Base-by-base conservation (phyloP, 2,113 vertebrate genomes). In the Poeciliopsis retropinna region DNA sequence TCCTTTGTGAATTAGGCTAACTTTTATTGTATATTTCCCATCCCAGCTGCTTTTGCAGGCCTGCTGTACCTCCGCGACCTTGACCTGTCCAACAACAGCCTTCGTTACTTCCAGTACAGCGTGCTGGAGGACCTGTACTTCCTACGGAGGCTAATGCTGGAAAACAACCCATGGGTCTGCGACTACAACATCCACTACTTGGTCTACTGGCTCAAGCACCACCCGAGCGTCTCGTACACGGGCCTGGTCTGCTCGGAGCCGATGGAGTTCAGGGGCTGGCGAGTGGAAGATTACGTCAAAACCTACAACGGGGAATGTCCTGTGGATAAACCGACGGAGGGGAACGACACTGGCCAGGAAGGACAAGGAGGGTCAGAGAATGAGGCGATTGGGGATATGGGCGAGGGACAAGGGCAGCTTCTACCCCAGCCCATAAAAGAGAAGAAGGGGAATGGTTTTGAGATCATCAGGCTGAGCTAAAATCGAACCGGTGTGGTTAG, bases 121-220 rank as follows among this genome's bases (percentile, higher is more conserved):
- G 96, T 98, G 7, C 84, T 99, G 71, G 97, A 99, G 91, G 96
- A 99, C 85, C 94, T 99, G 69, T 99, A 99, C 90, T 98, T 97
- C 92, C 93, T 99, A 83, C 95, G 96, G 90, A 94, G 92, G 75
- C 90, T 99, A 13, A 94, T 89, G 75, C 93, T 99, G 65, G 95
- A 89, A 80, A 94, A 95, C 25, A 99, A 99, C 83, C 97, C 96
- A 34, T 99, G 98, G 98, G 92, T 95, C 88, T 99, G 98, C 67
- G 98, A 99, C 90, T 99, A 99, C 92, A 96, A 96, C 90, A 98
- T 99, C 85, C 98, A 99, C 91, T 99, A 99, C 89, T 94, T 99
- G 91, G 95, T 96, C 92, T 99, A 99, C 90, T 99, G 98, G 98
- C 88, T 99, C 75, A 97, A 96, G 84, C 97, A 97, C 72, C 98